A percentile compares a stretch with the other conserved stretches of the same genome.
Conservation (phyloP, 2,797 vertebrate species). For the Sebastes kiyomatsui region DNA sequence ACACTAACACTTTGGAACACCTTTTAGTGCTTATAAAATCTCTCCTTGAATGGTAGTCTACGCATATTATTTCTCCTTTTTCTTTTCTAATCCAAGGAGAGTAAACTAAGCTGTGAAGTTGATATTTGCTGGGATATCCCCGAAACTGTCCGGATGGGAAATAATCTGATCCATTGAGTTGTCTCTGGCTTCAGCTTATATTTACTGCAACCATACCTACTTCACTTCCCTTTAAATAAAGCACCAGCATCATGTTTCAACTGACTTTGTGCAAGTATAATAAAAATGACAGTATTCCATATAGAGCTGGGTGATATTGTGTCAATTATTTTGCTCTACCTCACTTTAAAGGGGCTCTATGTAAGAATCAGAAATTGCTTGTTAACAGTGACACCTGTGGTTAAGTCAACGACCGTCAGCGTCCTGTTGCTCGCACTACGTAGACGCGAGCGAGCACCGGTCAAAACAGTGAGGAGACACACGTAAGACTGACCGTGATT, state of each 20-base stretch:
- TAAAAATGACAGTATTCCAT: neutral
- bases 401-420: too few relatives aligned
- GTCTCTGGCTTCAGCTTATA: slow-evolving; percentile 65
- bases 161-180: slow-evolving; percentile 46
- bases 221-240: slow-evolving; percentile 84
- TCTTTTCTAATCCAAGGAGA: slow-evolving; percentile 33
- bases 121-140: slow-evolving; percentile 53
- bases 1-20: slow-evolving; percentile 64
- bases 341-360: neutral
- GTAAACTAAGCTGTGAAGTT: slow-evolving; percentile 69
- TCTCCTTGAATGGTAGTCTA: slow-evolving; percentile 43
- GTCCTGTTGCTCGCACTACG: too few relatives aligned
- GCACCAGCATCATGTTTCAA: slow-evolving; percentile 81
- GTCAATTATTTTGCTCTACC: neutral
- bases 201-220: slow-evolving; percentile 75
- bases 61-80: slow-evolving; percentile 3
- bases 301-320: neutral
- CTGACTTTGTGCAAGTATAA: slow-evolving; percentile 34
- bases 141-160: slow-evolving; percentile 45
- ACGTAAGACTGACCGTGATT: too few relatives aligned
- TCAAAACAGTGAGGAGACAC: too few relatives aligned
- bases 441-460: too few relatives aligned
- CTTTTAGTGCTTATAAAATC: slow-evolving; percentile 59
- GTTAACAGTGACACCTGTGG: too few relatives aligned
- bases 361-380: too few relatives aligned